phyloP scores from a whole-genome alignment of 1,140 invertebrate species.

The Philotrypesis tridentata region DNA sequence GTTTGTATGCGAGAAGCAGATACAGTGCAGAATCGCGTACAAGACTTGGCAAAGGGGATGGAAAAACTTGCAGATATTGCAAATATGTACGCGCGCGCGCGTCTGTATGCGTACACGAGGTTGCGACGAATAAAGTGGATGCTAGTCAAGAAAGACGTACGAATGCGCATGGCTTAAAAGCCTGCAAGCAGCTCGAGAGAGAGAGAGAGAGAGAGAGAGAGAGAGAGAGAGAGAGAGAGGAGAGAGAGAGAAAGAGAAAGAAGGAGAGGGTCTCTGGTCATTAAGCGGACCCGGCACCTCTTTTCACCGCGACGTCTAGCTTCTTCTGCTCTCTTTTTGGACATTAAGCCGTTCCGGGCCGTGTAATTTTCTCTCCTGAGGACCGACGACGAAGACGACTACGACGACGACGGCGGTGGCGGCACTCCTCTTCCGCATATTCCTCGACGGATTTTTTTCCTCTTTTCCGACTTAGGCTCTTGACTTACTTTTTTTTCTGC shows the following conservation, averaged over 20 bases:
- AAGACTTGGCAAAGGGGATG: neutral
- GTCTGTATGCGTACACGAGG: neutral
- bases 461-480: conserved; percentile 45
- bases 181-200: neutral
- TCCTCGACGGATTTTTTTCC: neutral
- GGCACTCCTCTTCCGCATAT: neutral
- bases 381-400: neutral
- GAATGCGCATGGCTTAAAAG: neutral
- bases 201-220: neutral
- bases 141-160: neutral
- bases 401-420: no score
- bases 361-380: conserved; percentile 52
- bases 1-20: no score
- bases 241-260: neutral
- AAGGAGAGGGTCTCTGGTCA: conserved; percentile 37
- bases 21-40: neutral
- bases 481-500: conserved; percentile 37
- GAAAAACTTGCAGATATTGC: neutral
- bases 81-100: neutral
- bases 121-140: neutral
- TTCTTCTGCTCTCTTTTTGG: conserved; percentile 48
- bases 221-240: neutral
- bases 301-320: conserved; percentile 8
- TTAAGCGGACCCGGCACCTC: conserved; percentile 44
- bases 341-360: conserved; percentile 53